These are phyloP conservation scores for Drosophila gunungcola DNA, from an alignment of 1,140 invertebrate species.

Conservation along the genomic window DNA sequence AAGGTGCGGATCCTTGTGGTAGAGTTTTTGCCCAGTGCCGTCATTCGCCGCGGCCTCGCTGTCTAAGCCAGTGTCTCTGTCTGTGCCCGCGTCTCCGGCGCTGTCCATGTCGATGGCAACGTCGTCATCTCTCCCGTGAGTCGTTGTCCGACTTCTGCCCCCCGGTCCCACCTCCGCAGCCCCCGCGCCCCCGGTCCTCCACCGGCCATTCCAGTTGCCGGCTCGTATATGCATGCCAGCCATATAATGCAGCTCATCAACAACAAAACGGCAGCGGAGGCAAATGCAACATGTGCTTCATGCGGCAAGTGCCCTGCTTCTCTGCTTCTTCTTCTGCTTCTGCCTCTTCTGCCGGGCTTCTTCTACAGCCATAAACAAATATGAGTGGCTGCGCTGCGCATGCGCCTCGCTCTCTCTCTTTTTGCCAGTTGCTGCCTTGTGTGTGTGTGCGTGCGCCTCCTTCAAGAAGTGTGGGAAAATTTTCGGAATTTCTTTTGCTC, in stretches of 20 bases:
- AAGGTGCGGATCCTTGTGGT: no score
- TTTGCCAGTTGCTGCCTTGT: not conserved
- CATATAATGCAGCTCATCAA: conserved; percentile 81
- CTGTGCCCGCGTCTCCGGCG: conserved; percentile 23
- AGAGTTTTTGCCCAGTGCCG: conserved; percentile 5
- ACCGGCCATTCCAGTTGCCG: conserved; percentile 30
- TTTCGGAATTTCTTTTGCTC: conserved; percentile 78
- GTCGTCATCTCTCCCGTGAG: conserved; percentile 48
- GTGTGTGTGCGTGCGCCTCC: conserved; percentile 33
- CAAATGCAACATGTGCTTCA: conserved; percentile 79
- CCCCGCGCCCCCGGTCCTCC: conserved; percentile 1
- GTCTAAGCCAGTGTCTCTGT: conserved; percentile 35
- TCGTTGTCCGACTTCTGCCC: conserved; percentile 13
- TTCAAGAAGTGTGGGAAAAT: conserved; percentile 79
- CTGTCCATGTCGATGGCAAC: conserved; percentile 47
- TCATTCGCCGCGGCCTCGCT: conserved; percentile 50
- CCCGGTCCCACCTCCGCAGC: not conserved
- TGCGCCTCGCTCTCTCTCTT: conserved; percentile 30
- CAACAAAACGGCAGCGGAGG: conserved; percentile 60
- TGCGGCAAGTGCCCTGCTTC: conserved; percentile 28
- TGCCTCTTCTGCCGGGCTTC: conserved; percentile 29
- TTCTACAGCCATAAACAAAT: conserved; percentile 76
- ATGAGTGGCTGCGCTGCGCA: conserved; percentile 71
- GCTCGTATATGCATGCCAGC: conserved; percentile 69
- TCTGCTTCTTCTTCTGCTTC: conserved; percentile 11